phyloP scores from a whole-genome alignment of 2,113 vertebrate genomes.

The Salvelinus namaycush region DNA sequence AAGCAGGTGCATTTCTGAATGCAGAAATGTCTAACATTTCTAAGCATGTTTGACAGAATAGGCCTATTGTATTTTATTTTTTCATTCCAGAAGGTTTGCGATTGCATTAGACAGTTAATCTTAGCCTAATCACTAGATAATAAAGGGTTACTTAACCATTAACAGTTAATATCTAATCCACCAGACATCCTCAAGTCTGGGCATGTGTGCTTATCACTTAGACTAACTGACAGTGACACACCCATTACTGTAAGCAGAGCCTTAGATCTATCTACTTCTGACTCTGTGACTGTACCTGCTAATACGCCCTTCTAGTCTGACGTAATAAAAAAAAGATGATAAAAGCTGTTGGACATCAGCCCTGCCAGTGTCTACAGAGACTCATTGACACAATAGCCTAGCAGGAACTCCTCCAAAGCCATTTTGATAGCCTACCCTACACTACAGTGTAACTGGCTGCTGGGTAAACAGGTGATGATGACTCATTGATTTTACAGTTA shows the following conservation, averaged over 20 bases:
- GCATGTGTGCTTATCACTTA: too few species aligned
- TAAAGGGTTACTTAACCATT: too few species aligned
- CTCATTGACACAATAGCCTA: not conserved
- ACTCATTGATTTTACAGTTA: conserved; percentile 9
- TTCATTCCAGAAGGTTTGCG: not conserved
- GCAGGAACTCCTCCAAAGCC: not conserved
- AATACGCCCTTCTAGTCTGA: not conserved
- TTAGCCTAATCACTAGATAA: too few species aligned
- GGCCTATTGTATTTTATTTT: not conserved
- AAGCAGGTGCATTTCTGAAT: too few species aligned
- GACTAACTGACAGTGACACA: too few species aligned
- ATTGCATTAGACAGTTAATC: too few species aligned
- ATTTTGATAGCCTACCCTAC: not conserved
- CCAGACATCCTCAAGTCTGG: not conserved
- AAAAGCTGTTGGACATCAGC: not conserved
- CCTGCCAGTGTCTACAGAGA: not conserved
- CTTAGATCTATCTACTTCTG: too few species aligned
- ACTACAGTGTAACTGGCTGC: not conserved
- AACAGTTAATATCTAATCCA: not conserved
- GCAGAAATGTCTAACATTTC: too few species aligned
- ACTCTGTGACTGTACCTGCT: too few species aligned
- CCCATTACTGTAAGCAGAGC: too few species aligned
- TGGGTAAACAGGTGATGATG: conserved; percentile 10
- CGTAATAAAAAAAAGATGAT: not conserved
- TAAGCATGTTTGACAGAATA: not conserved